Conservation (phyloP, 2,888 invertebrate species). For the Perizoma affinitatum region DNA sequence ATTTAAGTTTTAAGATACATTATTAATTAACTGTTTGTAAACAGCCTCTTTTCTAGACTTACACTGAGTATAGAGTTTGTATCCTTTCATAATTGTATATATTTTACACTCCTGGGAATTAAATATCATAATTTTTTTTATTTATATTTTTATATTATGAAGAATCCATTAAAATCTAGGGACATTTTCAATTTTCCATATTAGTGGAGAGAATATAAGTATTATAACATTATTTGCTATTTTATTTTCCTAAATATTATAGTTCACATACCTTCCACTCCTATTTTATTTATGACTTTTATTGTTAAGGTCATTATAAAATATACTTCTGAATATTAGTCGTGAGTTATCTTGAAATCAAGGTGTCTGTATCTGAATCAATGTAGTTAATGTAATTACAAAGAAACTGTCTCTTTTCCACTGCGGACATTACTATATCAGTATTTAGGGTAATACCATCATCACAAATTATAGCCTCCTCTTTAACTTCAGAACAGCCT, state of each 20-base stretch:
- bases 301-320: not conserved
- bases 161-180: slow-evolving; percentile 59
- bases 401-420: slow-evolving; percentile 74
- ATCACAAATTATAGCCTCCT: slow-evolving; percentile 65
- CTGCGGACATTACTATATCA: slow-evolving; percentile 64
- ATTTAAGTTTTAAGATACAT: slow-evolving; percentile 27
- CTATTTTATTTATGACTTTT: slow-evolving; percentile 6
- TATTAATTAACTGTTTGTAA: slow-evolving; percentile 6
- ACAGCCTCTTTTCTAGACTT: slow-evolving; percentile 1
- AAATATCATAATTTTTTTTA: slow-evolving; percentile 50
- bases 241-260: slow-evolving; percentile 40
- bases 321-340: slow-evolving; percentile 1
- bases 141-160: slow-evolving; percentile 65
- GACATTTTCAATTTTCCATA: slow-evolving; percentile 62
- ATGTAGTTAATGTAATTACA: slow-evolving; percentile 77
- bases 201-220: slow-evolving; percentile 68
- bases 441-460: slow-evolving; percentile 69
- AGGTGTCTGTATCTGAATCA: slow-evolving; percentile 45
- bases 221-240: slow-evolving; percentile 59
- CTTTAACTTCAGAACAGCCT: slow-evolving; percentile 65
- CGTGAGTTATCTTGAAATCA: slow-evolving; percentile 14
- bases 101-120: slow-evolving; percentile 39
- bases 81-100: slow-evolving; percentile 29
- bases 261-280: slow-evolving; percentile 15
- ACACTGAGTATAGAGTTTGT: slow-evolving; percentile 4